Percentiles rank a stretch among this genome's conserved stretches.
These are phyloP conservation scores for Conus canariensis DNA, from an alignment of 2,888 invertebrate species.

Conservation along the genomic window DNA sequence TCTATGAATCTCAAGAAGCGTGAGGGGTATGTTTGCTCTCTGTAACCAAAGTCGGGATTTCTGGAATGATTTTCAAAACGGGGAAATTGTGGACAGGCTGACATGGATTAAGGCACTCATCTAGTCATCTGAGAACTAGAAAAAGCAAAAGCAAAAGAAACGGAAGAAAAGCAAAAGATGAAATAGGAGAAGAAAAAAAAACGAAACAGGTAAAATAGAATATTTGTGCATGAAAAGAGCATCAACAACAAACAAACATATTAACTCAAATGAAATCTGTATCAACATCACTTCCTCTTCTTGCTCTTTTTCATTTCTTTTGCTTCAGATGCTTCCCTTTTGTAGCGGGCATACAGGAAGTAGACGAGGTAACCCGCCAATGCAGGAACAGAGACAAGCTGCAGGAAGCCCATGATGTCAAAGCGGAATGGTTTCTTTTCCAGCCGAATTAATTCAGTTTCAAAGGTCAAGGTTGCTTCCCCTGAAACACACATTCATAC, in stretches of 20 bases:
- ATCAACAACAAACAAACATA: background rate
- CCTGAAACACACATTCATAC: conserved; percentile 49
- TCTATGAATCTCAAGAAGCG: no score
- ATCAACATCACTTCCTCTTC: conserved; percentile 19
- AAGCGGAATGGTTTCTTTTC: conserved; percentile 56
- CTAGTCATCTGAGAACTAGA: no score
- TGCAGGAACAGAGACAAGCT: conserved; percentile 51
- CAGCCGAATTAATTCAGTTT: conserved; percentile 58
- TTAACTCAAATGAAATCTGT: no score
- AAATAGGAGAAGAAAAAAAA: background rate
- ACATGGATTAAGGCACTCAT: no score
- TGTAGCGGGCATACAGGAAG: conserved; percentile 55
- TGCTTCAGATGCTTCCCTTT: conserved; percentile 46
- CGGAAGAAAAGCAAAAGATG: no score
- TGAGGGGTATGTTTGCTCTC: no score
- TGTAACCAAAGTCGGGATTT: no score
- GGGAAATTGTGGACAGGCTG: no score
- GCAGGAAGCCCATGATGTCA: conserved; percentile 42
- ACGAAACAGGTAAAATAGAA: background rate
- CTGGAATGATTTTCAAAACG: no score
- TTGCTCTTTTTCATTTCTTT: conserved; percentile 38
- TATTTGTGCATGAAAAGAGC: background rate
- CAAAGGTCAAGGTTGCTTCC: conserved; percentile 62
- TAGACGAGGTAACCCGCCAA: conserved; percentile 50
- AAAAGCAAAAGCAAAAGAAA: no score